Evolutionary conservation across 2,888 invertebrate species (phyloP).

Genomic region (Oligia fasciuncula): DNA sequence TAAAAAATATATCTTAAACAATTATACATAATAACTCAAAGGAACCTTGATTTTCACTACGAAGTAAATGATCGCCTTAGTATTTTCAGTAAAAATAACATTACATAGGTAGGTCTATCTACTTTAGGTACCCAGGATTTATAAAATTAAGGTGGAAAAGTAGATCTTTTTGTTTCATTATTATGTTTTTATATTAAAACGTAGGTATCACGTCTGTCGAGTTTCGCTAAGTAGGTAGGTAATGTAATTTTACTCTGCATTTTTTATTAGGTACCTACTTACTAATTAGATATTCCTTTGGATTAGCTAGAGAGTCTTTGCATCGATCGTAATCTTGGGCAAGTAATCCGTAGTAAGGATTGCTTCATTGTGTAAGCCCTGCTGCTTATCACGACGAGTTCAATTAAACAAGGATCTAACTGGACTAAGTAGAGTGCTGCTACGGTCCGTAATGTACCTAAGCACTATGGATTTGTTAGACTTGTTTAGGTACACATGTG

Average conservation of each 20-base stretch:
- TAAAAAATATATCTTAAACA: too few species aligned
- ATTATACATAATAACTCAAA: too few species aligned
- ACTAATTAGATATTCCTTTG: conserved; percentile 29
- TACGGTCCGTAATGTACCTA: conserved; percentile 12
- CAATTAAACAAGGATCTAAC: conserved; percentile 70
- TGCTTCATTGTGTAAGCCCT: conserved; percentile 61
- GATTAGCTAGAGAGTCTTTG: conserved; percentile 3
- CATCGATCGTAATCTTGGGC: conserved; percentile 42
- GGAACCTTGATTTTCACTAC: not conserved
- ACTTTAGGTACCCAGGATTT: not conserved
- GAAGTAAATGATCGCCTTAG: not conserved
- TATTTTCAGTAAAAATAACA: not conserved
- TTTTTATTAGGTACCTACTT: not conserved
- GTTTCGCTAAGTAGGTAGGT: not conserved
- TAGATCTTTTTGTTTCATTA: not conserved
- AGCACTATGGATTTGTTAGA: conserved; percentile 22
- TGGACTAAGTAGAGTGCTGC: conserved; percentile 61
- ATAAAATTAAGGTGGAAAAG: not conserved
- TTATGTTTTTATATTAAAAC: not conserved
- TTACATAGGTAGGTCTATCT: too few species aligned
- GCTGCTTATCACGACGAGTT: conserved; percentile 68
- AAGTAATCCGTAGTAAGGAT: conserved; percentile 59
- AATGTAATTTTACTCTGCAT: not conserved
- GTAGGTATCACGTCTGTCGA: too few species aligned
- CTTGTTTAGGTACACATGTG: conserved; percentile 17